Conservation (phyloP, 2,113 vertebrate genomes). For the Fregata magnificens region DNA sequence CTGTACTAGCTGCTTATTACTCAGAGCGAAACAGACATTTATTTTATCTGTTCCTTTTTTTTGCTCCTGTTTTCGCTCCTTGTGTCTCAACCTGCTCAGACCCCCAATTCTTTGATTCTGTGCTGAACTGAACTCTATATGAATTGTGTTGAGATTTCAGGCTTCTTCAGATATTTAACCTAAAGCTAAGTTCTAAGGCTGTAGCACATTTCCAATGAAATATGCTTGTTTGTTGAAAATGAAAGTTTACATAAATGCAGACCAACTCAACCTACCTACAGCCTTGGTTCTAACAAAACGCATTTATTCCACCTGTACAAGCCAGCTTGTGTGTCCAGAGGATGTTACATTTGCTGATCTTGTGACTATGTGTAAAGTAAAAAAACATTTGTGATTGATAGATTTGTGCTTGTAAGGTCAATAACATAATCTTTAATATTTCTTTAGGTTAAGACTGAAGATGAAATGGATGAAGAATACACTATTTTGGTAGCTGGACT, state of each 20-base stretch:
- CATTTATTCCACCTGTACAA: background rate
- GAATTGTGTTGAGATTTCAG: background rate
- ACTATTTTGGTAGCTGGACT: background rate
- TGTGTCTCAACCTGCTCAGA: background rate
- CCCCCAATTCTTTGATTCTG: background rate
- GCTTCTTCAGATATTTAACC: background rate
- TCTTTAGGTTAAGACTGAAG: background rate
- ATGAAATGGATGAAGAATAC: background rate
- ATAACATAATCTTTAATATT: background rate
- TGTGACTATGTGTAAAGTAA: accelerated
- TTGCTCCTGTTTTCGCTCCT: background rate
- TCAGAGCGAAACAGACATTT: background rate
- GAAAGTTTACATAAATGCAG: background rate
- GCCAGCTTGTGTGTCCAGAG: background rate
- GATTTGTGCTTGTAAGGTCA: background rate
- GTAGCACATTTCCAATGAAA: background rate
- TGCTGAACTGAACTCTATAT: background rate
- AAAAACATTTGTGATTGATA: background rate
- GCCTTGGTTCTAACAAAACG: background rate
- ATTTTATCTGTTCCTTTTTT: background rate
- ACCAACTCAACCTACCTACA: background rate
- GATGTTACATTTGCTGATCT: background rate
- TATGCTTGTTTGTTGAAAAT: too few relatives aligned
- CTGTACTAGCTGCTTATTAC: background rate
- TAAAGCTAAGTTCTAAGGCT: background rate